These are phyloP conservation scores for Indri indri DNA, from an alignment of 2,113 vertebrate genomes.

Conservation along the genomic window DNA sequence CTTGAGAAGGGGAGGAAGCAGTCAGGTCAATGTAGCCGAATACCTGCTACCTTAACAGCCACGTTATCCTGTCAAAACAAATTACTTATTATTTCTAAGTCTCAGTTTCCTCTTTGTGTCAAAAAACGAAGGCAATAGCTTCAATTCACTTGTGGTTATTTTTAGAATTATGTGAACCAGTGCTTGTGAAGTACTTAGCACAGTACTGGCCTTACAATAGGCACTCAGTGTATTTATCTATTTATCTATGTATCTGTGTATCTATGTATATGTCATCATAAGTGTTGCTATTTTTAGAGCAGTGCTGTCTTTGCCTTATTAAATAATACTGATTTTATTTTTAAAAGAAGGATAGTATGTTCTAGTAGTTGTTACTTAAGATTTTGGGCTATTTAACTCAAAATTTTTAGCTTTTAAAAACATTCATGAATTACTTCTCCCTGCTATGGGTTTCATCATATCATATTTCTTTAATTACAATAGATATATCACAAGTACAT, in stretches of 20 bases:
- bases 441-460: not conserved
- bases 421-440: slow-evolving; percentile 40
- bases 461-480: slow-evolving; percentile 40
- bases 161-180: not conserved
- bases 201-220: rapidly evolving
- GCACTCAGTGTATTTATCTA: not conserved
- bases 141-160: not conserved
- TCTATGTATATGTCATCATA: not conserved
- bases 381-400: not conserved
- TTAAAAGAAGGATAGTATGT: not conserved
- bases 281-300: not conserved
- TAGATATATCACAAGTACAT: slow-evolving; percentile 51
- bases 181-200: not conserved
- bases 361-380: not conserved
- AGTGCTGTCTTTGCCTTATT: not conserved
- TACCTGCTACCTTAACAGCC: not conserved
- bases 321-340: not conserved
- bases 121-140: not conserved
- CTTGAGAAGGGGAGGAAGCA: not conserved
- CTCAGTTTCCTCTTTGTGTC: not conserved
- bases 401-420: not conserved
- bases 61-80: not conserved
- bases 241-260: not conserved
- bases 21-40: not conserved
- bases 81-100: not conserved